Percentiles rank a stretch among this genome's conserved stretches.
These are phyloP conservation scores for Entomobrya proxima DNA, from an alignment of 2,888 invertebrate species.

Conservation along the genomic window DNA sequence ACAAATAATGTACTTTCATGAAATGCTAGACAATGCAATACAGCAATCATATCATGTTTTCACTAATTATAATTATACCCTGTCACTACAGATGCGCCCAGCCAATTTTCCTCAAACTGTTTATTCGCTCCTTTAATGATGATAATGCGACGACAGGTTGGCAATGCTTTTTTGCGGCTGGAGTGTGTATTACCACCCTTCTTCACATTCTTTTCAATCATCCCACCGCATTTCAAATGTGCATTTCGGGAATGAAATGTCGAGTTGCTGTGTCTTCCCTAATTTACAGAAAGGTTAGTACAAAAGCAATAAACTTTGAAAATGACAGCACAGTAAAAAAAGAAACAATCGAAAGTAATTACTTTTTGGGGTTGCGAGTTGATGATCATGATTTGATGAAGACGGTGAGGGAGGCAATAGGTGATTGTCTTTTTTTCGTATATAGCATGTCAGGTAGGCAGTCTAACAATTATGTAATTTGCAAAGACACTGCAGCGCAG, in stretches of 20 bases:
- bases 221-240: constrained; percentile 90
- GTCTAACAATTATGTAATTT: neutral
- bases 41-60: too few species aligned
- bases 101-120: constrained; percentile 83
- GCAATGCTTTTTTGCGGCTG: constrained; percentile 72
- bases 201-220: constrained; percentile 88
- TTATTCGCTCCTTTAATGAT: constrained; percentile 82
- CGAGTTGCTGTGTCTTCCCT: constrained; percentile 89
- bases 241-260: constrained; percentile 90
- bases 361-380: neutral
- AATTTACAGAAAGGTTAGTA: constrained; percentile 87
- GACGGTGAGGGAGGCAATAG: too few species aligned
- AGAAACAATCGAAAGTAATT: neutral
- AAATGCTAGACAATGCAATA: neutral
- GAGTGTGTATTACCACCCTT: constrained; percentile 78
- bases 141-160: constrained; percentile 77
- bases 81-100: constrained; percentile 81
- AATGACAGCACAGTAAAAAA: neutral
- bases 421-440: neutral
- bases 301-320: neutral
- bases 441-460: neutral
- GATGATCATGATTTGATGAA: neutral
- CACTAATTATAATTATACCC: constrained; percentile 17
- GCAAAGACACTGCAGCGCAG: too few species aligned
- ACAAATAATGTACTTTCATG: too few species aligned